A percentile compares a stretch with the other conserved stretches of the same genome.
Conservation (phyloP, 2,888 invertebrate genomes). For the Ephialtes manifestator region DNA sequence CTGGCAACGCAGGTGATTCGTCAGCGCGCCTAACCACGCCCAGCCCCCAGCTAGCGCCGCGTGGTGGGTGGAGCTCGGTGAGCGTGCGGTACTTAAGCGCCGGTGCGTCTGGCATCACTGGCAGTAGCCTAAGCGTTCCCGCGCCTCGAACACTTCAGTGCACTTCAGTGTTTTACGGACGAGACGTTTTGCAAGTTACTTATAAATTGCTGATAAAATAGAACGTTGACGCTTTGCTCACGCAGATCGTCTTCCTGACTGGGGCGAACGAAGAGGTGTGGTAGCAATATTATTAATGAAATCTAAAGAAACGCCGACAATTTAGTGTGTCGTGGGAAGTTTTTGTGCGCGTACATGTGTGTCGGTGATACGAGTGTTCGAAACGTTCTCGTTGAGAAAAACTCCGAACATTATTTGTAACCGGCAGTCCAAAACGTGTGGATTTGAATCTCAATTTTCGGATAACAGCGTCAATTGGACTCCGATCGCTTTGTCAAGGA, state of each 20-base stretch:
- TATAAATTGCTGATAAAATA: no score
- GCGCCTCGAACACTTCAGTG: no score
- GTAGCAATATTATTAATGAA: not conserved
- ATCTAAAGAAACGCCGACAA: not conserved
- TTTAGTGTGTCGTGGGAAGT: not conserved
- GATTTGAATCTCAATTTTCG: constrained; percentile 15
- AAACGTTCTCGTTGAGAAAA: not conserved
- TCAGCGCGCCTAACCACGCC: no score
- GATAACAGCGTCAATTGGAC: not conserved
- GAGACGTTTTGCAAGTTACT: no score
- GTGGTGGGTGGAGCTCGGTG: no score
- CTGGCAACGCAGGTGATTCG: no score
- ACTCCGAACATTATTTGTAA: constrained; percentile 41
- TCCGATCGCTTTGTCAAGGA: not conserved
- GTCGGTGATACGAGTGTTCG: not conserved
- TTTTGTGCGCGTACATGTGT: not conserved
- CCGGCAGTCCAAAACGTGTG: constrained; percentile 35
- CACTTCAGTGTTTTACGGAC: no score
- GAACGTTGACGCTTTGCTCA: not conserved
- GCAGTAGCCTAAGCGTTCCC: no score
- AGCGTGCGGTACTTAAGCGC: no score
- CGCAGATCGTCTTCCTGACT: constrained; percentile 2
- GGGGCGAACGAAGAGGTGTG: constrained; percentile 2
- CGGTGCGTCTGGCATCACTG: no score
- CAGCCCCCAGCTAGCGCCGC: no score